phyloP scores from a whole-genome alignment of 35 echinoderm and acorn worm species.

The Nesometra sesokonis region DNA sequence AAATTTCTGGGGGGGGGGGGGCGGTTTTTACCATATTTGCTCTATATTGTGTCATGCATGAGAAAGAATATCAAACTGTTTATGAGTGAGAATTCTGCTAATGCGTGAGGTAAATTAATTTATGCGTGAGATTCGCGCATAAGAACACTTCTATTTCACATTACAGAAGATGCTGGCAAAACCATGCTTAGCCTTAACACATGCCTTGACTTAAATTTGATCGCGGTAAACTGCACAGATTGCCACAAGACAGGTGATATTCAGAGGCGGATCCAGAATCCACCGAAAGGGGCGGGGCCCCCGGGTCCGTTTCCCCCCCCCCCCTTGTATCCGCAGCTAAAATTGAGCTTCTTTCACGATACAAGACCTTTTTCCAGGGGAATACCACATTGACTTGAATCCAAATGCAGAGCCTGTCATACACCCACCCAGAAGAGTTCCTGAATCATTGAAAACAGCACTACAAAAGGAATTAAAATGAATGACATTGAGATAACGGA shows the following conservation, averaged over 20 bases:
- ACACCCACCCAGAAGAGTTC: not conserved
- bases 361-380: slow-evolving; percentile 1
- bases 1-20: no score
- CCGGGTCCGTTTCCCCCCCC: no score
- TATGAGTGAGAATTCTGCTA: no score
- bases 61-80: no score
- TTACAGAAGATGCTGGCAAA: not conserved
- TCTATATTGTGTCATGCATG: no score
- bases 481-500: not conserved
- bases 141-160: not conserved
- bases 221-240: not conserved
- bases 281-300: no score
- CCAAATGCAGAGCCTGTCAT: not conserved
- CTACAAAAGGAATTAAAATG: not conserved
- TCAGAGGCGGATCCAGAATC: no score
- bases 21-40: no score
- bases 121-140: no score
- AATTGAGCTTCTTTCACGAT: not conserved
- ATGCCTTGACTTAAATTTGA: not conserved
- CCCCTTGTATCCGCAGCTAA: no score
- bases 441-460: not conserved
- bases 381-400: not conserved
- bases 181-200: not conserved
- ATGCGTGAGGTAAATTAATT: no score
- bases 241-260: not conserved